These are phyloP conservation scores for Ephestia elutella DNA, from an alignment of 1,140 invertebrate species.

Conservation along the genomic window DNA sequence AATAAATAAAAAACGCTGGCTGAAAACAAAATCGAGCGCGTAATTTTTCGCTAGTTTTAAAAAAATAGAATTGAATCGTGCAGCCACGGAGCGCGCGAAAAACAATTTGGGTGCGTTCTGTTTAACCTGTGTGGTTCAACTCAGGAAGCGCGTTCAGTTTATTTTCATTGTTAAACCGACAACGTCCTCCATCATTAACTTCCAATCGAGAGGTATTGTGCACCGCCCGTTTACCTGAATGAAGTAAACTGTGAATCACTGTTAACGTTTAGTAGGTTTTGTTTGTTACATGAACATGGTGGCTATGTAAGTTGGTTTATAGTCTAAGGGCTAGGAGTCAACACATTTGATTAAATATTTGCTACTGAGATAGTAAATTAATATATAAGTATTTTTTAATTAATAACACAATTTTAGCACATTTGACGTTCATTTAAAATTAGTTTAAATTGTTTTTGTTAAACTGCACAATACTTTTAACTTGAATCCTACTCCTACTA, in stretches of 20 bases:
- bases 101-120: background rate
- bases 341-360: too few species aligned
- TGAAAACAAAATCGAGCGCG: background rate
- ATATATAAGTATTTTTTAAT: too few species aligned
- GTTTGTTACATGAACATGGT: background rate
- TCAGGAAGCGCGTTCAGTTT: constrained; percentile 1
- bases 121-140: background rate
- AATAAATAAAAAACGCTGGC: background rate
- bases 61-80: background rate
- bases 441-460: too few species aligned
- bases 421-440: too few species aligned
- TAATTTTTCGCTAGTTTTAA: background rate
- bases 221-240: background rate
- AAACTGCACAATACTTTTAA: too few species aligned
- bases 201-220: background rate
- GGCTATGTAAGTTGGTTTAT: too few species aligned
- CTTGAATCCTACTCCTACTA: too few species aligned
- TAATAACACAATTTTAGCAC: too few species aligned
- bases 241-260: constrained; percentile 1
- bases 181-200: background rate
- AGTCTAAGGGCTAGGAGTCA: too few species aligned
- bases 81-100: background rate
- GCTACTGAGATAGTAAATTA: too few species aligned
- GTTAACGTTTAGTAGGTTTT: background rate
- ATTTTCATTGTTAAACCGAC: background rate